Conservation (phyloP, 2,888 invertebrate genomes). For the Leptogaster cylindrica region DNA sequence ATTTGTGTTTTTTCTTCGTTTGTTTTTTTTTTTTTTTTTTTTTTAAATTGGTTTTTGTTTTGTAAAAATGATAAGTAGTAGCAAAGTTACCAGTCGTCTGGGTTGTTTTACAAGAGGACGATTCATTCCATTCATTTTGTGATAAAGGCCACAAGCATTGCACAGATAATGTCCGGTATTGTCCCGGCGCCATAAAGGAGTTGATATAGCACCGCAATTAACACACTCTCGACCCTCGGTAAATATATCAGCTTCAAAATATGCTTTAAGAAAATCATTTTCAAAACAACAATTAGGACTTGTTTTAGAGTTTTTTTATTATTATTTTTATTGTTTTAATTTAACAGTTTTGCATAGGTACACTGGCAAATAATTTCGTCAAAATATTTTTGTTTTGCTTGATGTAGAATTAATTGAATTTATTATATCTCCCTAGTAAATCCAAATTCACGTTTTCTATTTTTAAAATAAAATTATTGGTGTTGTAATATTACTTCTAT, state of each 20-base stretch:
- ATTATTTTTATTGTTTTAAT: slow-evolving; percentile 39
- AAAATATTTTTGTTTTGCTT: not conserved
- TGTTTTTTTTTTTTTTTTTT: slow-evolving; percentile 48
- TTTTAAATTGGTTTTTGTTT: slow-evolving; percentile 37
- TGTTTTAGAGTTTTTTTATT: slow-evolving; percentile 8
- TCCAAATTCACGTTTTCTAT: not conserved
- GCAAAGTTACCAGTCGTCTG: slow-evolving; percentile 78
- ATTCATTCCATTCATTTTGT: slow-evolving; percentile 95
- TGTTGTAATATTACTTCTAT: not conserved
- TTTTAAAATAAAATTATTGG: not conserved
- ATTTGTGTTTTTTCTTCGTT: no score
- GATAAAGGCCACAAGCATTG: slow-evolving; percentile 99
- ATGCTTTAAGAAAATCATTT: slow-evolving; percentile 58
- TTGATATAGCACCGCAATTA: slow-evolving; percentile 96
- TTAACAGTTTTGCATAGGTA: not conserved
- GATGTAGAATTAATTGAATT: slow-evolving; percentile 51
- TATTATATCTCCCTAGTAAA: slow-evolving; percentile 49
- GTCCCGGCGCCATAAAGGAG: slow-evolving; percentile 98
- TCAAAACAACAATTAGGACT: no score
- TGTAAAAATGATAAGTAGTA: slow-evolving; percentile 40
- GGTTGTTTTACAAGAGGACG: slow-evolving; percentile 90
- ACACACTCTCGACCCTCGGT: slow-evolving; percentile 96
- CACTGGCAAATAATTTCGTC: slow-evolving; percentile 25
- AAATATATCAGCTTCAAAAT: slow-evolving; percentile 63
- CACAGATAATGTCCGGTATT: slow-evolving; percentile 99